Base-by-base conservation (phyloP, 2,888 invertebrate genomes). In the Plagodis dolabraria region DNA sequence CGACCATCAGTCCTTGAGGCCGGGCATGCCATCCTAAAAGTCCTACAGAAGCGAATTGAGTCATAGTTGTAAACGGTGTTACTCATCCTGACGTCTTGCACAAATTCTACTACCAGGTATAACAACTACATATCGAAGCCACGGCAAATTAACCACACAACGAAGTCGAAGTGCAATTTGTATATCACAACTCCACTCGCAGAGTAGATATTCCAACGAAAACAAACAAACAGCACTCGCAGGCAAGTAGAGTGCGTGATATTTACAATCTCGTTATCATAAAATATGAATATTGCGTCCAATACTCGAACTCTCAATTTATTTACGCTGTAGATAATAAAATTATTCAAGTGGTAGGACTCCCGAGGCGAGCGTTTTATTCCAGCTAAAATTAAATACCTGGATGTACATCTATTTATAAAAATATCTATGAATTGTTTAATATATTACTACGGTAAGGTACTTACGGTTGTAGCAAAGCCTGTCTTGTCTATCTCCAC, bases 311-410 rank as follows among this genome's bases (percentile, higher is more conserved):
- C 62, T 51, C 64, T 53, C 53, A 72, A 72, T 75, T 76, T 77
- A 77, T 75, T 70, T 63, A 59, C 64, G 55, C 47, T 47, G 50
- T 53, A 60, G 60, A 71, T 70, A 72, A 71, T 77, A 77, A 76
- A 77, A 52, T 70, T 45, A 55, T 60, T 57, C 61, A 67, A 71
- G 60, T 63, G 53, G 63, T 67, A 53, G 72, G 66, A 71, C 75
- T 71, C 68, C 74, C 61, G 72, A 63, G 60, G 40, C 6, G 43
- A 51, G 67, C 56, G 61, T 63, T 44, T 52, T 36, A 53, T 33
- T 64, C 59, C 63, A 53, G 48, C 67, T 64, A 54, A 63, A 53
- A 50, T 68, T 64, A 54, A 63, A 53, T 53, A 56, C 65, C 55
- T 65, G 67, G 56, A 64, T 66, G 49, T 11, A 44, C 52, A 54